These are phyloP conservation scores for Nilaparvata lugens DNA, from an alignment of 1,140 invertebrate genomes.

Conservation along the genomic window DNA sequence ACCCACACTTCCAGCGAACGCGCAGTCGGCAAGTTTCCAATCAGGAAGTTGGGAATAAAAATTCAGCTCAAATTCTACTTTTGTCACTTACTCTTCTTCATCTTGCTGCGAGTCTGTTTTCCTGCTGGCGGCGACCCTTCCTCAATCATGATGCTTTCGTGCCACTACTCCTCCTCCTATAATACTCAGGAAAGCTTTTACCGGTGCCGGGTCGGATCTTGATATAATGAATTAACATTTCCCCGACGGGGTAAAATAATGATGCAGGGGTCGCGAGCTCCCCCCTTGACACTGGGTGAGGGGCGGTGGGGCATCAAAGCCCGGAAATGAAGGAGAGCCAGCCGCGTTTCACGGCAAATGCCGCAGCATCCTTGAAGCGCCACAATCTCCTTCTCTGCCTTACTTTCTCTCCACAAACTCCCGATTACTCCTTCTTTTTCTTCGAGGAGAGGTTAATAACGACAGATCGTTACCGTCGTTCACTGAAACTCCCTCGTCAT, in stretches of 20 bases:
- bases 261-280: neutral
- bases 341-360: no score
- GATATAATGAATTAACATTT: constrained; percentile 6
- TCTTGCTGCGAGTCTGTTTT: neutral
- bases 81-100: neutral
- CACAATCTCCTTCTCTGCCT: neutral
- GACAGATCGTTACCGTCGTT: constrained; percentile 1
- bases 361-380: neutral
- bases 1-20: no score
- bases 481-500: no score
- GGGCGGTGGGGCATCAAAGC: neutral
- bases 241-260: neutral
- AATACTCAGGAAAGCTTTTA: neutral
- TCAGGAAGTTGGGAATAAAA: neutral
- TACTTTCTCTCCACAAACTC: neutral
- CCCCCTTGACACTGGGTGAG: neutral
- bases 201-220: constrained; percentile 3
- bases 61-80: neutral
- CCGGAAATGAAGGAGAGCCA: neutral
- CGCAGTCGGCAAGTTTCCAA: no score
- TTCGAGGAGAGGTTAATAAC: neutral
- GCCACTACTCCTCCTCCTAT: neutral
- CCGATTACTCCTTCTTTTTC: neutral
- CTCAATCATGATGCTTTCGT: neutral
- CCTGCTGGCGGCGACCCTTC: neutral